A percentile compares a stretch with the other conserved stretches of the same genome.
Conservation (phyloP, 2,797 vertebrate genomes). For the Gambelia wislizenii region DNA sequence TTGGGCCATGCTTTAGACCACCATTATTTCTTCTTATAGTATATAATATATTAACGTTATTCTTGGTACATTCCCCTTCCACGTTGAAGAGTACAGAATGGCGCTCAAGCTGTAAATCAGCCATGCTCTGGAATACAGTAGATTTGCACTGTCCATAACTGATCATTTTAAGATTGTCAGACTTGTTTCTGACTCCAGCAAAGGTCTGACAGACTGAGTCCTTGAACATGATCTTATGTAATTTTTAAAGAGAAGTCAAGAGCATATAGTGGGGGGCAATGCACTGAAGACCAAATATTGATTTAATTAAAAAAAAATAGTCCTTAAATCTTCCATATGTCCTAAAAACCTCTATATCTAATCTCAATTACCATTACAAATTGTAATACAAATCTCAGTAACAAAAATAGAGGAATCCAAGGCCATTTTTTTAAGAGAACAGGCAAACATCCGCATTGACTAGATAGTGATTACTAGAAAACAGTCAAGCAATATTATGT, state of each 20-base stretch:
- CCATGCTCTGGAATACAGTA: constrained; percentile 74
- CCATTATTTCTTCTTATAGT: constrained; percentile 73
- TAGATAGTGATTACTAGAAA: constrained; percentile 19
- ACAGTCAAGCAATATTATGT: constrained; percentile 35
- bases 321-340: constrained; percentile 58
- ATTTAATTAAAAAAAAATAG: constrained; percentile 42
- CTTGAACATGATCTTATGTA: constrained; percentile 75
- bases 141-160: constrained; percentile 78
- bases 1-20: constrained; percentile 81
- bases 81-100: constrained; percentile 75
- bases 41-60: constrained; percentile 78
- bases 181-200: constrained; percentile 75
- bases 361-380: too few species aligned
- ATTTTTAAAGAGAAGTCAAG: constrained; percentile 66
- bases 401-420: not conserved
- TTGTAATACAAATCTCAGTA: too few species aligned
- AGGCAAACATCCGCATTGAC: constrained; percentile 57
- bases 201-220: constrained; percentile 78
- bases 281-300: constrained; percentile 55
- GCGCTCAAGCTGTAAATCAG: constrained; percentile 81
- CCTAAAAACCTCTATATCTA: constrained; percentile 57
- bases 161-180: constrained; percentile 78
- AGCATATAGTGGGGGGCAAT: constrained; percentile 57
- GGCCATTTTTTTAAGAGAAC: not conserved
- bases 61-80: constrained; percentile 83